These are phyloP conservation scores for Neomicropteryx cornuta DNA, from an alignment of 1,140 invertebrate species.

Conservation along the genomic window DNA sequence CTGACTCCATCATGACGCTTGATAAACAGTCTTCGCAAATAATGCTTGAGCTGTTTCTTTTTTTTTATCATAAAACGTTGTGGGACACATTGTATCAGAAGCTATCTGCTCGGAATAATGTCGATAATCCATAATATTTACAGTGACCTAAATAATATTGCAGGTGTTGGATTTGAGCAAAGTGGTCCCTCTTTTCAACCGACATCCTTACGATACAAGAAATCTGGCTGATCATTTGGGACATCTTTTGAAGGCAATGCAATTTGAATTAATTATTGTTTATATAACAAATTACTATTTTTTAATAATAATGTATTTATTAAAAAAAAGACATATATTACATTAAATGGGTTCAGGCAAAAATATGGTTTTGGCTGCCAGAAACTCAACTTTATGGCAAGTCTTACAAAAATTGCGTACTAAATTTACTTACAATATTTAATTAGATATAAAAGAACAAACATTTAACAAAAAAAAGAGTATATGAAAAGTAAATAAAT, in stretches of 20 bases:
- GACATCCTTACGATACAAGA: slow-evolving; percentile 30
- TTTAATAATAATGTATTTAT: not conserved
- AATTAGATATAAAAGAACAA: too few relatives aligned
- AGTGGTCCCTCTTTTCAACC: slow-evolving; percentile 31
- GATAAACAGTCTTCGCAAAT: not conserved
- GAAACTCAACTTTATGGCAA: not conserved
- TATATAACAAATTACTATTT: not conserved
- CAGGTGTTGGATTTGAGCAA: slow-evolving; percentile 43
- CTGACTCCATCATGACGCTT: not conserved
- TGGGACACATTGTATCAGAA: not conserved
- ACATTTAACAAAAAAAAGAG: too few relatives aligned
- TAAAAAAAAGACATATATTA: not conserved
- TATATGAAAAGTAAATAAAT: too few relatives aligned
- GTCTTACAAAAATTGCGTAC: not conserved
- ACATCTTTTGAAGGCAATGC: slow-evolving; percentile 14
- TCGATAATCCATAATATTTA: not conserved
- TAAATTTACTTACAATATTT: too few relatives aligned
- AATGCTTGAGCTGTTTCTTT: not conserved
- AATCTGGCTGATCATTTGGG: slow-evolving; percentile 33
- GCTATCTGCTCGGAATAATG: too few relatives aligned
- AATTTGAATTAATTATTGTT: not conserved
- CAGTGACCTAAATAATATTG: slow-evolving; percentile 21
- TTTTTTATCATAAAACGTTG: not conserved
- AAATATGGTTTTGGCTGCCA: not conserved
- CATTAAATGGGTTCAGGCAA: not conserved